These are phyloP conservation scores for Hippotragus niger DNA, from an alignment of 2,113 vertebrate species.

Conservation along the genomic window DNA sequence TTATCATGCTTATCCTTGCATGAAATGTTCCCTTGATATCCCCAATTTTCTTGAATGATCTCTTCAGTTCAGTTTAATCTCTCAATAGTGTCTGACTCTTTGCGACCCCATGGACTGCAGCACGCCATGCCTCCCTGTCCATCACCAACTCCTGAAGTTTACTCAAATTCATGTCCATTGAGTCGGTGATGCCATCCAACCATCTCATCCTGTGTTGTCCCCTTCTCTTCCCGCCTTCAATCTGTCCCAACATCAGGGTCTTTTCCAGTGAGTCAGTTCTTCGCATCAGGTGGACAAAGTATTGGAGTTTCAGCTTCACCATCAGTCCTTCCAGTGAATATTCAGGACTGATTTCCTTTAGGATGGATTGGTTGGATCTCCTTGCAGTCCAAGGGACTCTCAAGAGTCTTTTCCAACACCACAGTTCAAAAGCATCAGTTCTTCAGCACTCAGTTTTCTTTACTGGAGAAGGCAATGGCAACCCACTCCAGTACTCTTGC, in stretches of 20 bases:
- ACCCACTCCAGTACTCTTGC: no score
- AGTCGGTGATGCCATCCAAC: not conserved
- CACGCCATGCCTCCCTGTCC: not conserved
- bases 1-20: not conserved
- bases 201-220: not conserved
- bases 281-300: rapidly evolving
- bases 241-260: not conserved
- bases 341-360: not conserved
- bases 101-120: not conserved
- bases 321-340: not conserved
- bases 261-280: not conserved
- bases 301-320: not conserved
- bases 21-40: not conserved
- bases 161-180: not conserved
- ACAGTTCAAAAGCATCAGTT: not conserved
- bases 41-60: not conserved
- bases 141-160: not conserved
- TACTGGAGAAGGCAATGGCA: not conserved
- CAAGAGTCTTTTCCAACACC: not conserved
- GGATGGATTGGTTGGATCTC: not conserved
- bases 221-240: rapidly evolving
- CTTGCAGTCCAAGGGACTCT: not conserved
- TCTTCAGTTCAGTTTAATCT: not conserved
- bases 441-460: not conserved
- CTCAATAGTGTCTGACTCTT: not conserved